These are phyloP conservation scores for Camptogramma bilineatum DNA, from an alignment of 2,888 invertebrate species.

Conservation along the genomic window DNA sequence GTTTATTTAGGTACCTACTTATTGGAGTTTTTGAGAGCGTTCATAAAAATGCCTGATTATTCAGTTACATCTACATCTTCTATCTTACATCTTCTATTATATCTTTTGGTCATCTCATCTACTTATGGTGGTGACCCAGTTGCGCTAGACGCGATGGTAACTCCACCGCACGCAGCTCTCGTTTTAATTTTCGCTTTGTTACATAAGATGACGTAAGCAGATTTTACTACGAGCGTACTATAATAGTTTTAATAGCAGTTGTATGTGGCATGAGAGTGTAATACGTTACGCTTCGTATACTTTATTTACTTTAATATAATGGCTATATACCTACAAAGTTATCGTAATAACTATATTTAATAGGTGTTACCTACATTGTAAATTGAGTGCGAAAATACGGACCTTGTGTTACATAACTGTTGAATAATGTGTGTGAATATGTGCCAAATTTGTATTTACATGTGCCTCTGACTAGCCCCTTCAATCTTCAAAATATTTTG, in stretches of 20 bases:
- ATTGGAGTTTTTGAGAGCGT: background rate
- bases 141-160: constrained; percentile 33
- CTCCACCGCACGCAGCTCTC: constrained; percentile 40
- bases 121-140: constrained; percentile 32
- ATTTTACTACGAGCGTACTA: constrained; percentile 40
- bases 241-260: constrained; percentile 31
- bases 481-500: too few relatives aligned
- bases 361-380: constrained; percentile 11
- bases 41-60: background rate
- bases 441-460: too few relatives aligned
- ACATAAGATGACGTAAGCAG: constrained; percentile 47
- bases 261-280: constrained; percentile 25
- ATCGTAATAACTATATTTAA: constrained; percentile 2
- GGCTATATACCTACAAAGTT: constrained; percentile 4
- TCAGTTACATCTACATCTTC: background rate
- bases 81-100: too few relatives aligned
- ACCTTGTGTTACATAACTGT: background rate
- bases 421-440: background rate
- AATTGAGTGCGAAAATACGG: background rate
- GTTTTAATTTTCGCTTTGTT: constrained; percentile 43
- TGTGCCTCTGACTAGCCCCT: too few relatives aligned
- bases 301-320: constrained; percentile 21
- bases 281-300: constrained; percentile 24
- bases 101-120: background rate
- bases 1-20: background rate